Evolutionary conservation across 2,113 vertebrate species (phyloP), one percentile per base, ranked within the genome.

Genomic region (Pardalotus punctatus): DNA sequence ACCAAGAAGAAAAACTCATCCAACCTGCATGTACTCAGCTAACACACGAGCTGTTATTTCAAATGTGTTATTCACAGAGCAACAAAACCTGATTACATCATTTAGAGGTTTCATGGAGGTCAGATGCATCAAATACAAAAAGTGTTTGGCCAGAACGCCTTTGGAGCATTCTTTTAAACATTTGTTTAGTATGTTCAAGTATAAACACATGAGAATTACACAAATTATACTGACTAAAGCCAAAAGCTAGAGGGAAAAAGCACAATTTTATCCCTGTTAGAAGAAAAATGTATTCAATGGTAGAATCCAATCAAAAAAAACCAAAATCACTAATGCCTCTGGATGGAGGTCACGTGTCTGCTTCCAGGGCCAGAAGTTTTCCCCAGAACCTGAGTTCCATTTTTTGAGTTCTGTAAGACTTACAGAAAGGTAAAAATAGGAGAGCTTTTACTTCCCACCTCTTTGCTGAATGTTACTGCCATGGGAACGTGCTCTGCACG

Each of bases 371-470:
- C 67, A 90, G 43, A 95, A 95, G 65, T 83, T 56, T 45, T 64
- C 80, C 67, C 58, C 65, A 29, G 27, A 93, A 90, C 72, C 47
- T 5, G n/a, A 90, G 90, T 43, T 88, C 24, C 74, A 58, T 58
- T 90, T 71, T 67, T n/a, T 25, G 42, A 83, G 88, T 35, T 93
- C 88, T 92, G 60, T 45, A 81, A 83, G 70, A 86, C 50, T 38
- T 88, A 78, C 60, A 94, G 88, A 56, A 92, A 96, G 90, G 95
- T 86, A 96, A 86, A 96, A 94, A 96, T 90, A 90, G 88, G 90
- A 96, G 38, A 95, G 90, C 80, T 90, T 90, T 93, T 90, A 53
- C 88, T 95, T 95, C 92, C 94, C 92, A 96, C 90, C 86, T 83
- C 96, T 93, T 71, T 92, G 86, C 82, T 92, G 93, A 95, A 90